These are phyloP conservation scores for Crossaster papposus DNA, from an alignment of 53 echinoderm and acorn worm species.

Conservation along the genomic window DNA sequence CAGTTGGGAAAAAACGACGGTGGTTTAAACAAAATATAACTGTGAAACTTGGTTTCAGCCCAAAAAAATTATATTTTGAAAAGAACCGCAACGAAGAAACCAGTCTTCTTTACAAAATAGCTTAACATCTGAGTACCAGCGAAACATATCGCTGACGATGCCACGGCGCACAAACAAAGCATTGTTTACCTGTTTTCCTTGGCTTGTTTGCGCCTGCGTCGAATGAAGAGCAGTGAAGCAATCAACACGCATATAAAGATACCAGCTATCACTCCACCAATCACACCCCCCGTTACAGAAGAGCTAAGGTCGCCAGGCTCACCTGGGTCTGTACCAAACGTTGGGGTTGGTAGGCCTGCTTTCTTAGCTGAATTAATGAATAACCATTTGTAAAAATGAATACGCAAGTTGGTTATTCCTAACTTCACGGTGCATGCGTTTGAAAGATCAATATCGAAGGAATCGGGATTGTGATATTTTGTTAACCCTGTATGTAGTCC, in stretches of 20 bases:
- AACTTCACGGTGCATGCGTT: neutral
- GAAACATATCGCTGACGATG: too few species aligned
- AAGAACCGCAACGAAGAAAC: neutral
- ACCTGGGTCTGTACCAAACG: neutral
- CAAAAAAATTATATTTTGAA: neutral
- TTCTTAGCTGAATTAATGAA: neutral
- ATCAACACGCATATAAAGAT: neutral
- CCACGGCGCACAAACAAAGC: too few species aligned
- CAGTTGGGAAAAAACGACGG: neutral
- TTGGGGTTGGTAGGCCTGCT: neutral
- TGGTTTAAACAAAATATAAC: neutral
- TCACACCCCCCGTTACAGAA: neutral
- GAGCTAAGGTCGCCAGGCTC: neutral
- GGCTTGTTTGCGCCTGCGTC: slow-evolving; percentile 9
- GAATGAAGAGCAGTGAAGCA: neutral
- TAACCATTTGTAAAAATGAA: neutral
- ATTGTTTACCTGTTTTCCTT: slow-evolving; percentile 10
- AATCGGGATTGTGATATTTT: too few species aligned
- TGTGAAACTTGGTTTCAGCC: too few species aligned
- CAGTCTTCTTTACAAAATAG: too few species aligned
- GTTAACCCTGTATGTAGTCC: too few species aligned
- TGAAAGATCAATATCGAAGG: too few species aligned
- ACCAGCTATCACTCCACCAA: slow-evolving; percentile 1
- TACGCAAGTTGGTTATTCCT: neutral
- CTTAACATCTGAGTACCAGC: too few species aligned